Base-by-base conservation (phyloP, 2,797 vertebrate genomes). In the Dendrocincla fuliginosa region DNA sequence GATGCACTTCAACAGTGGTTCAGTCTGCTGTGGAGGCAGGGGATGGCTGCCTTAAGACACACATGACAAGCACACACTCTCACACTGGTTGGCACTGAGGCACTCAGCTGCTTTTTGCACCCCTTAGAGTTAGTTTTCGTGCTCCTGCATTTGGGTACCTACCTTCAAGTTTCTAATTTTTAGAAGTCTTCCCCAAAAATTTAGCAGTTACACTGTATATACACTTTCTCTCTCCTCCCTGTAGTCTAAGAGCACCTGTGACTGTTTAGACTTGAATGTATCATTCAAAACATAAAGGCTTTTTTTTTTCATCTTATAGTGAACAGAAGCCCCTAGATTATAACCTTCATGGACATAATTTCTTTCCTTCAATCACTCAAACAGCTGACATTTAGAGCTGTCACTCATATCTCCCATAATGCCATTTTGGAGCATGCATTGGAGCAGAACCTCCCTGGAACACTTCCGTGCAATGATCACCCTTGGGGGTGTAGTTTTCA, bases 321-420 rank as follows among this genome's bases (percentile, higher is more conserved):
- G 11, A 11, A 52, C 16, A 53, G 41, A 75, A 90, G 2, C 18
- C 9, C 19, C 18, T 30, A 30, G 37, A 61, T 49, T 61, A 32
- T 35, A 77, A 65, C 13, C 7, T 37, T 80, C 16, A 33, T 61
- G 32, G 11, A 13, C 30, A 22, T 30, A 1, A 57, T 67, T 85
- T 69, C 18, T 61, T 73, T 52, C 5, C 8, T 73, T 80, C 71
- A 44, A 56, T 24, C 24, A 70, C 30, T 23, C 56, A 70, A 50
- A 28, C 7, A 49, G 35, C 32, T 60, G 22, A 76, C 2, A 5
- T 57, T 65, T 55, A 61, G 14, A 65, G 16, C 67, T 64, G 47
- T 55, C 60, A 65, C 50, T 76, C 5, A 0, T 24, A 9, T 13
- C 24, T 68, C 28, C 18, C 6, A 7, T 22, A 35, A 0, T 37